phyloP scores from a whole-genome alignment of 1,140 invertebrate species.

The Drosophila sechellia region DNA sequence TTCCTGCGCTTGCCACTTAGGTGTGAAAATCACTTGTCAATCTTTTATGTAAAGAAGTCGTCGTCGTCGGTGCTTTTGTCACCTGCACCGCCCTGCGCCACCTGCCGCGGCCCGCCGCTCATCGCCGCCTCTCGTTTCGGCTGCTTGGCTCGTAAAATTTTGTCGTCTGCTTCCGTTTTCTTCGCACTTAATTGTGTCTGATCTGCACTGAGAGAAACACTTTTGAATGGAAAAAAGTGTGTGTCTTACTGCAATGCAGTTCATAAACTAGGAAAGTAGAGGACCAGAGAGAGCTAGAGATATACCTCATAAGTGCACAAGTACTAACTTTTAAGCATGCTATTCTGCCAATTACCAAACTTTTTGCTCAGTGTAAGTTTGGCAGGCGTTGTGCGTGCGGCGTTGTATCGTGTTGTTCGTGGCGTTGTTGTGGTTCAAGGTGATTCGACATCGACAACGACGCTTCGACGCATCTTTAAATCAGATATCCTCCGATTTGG shows the following conservation, averaged over 20 bases:
- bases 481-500: conserved; percentile 49
- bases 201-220: conserved; percentile 12
- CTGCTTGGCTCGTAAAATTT: conserved; percentile 71
- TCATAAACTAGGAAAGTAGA: background rate
- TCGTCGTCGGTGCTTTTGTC: conserved; percentile 47
- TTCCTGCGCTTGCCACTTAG: conserved; percentile 63
- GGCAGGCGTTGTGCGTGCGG: conserved; percentile 10
- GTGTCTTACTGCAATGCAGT: no score
- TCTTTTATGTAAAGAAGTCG: conserved; percentile 79
- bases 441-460: conserved; percentile 46
- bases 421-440: conserved; percentile 76
- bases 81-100: conserved; percentile 36
- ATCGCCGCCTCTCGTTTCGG: conserved; percentile 15
- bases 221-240: background rate
- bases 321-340: no score
- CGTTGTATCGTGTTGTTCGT: conserved; percentile 10
- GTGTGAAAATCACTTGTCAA: conserved; percentile 81
- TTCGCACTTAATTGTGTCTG: conserved; percentile 79
- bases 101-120: background rate
- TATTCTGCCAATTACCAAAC: background rate
- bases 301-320: no score
- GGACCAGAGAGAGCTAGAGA: no score
- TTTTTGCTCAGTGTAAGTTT: background rate
- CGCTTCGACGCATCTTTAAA: conserved; percentile 76
- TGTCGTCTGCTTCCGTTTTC: conserved; percentile 76